Evolutionary conservation across 2,888 invertebrate species (phyloP).

Genomic region (Mantis religiosa): DNA sequence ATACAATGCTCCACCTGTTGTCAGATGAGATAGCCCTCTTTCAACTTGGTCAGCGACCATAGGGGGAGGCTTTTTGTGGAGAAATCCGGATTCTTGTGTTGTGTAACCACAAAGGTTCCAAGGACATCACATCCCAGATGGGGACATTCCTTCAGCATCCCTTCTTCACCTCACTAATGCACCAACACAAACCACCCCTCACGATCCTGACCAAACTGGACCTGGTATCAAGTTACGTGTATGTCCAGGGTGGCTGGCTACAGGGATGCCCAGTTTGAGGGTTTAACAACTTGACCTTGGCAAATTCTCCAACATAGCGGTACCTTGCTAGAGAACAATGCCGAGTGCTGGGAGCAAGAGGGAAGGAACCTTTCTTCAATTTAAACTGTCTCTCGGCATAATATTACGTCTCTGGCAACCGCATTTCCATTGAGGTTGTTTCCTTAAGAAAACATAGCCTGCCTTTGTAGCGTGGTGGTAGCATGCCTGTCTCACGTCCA

Average conservation of each 20-base stretch:
- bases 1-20: conserved; percentile 9
- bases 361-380: no score
- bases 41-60: background rate
- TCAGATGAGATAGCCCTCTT: background rate
- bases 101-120: conserved; percentile 9
- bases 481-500: no score
- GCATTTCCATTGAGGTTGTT: no score
- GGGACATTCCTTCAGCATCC: conserved; percentile 3
- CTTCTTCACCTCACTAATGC: background rate
- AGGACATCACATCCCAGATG: conserved; percentile 1
- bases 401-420: no score
- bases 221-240: background rate
- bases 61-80: background rate
- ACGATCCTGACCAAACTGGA: background rate
- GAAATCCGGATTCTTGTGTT: conserved; percentile 6
- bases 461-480: no score
- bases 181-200: background rate
- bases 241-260: background rate
- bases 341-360: no score
- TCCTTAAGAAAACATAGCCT: no score
- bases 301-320: no score
- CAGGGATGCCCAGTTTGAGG: background rate
- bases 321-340: no score
- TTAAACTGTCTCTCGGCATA: no score
- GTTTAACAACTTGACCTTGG: no score